Percentiles rank a stretch among this genome's conserved stretches.
phyloP scores from a whole-genome alignment of 2,113 vertebrate genomes.

The Cololabis saira region DNA sequence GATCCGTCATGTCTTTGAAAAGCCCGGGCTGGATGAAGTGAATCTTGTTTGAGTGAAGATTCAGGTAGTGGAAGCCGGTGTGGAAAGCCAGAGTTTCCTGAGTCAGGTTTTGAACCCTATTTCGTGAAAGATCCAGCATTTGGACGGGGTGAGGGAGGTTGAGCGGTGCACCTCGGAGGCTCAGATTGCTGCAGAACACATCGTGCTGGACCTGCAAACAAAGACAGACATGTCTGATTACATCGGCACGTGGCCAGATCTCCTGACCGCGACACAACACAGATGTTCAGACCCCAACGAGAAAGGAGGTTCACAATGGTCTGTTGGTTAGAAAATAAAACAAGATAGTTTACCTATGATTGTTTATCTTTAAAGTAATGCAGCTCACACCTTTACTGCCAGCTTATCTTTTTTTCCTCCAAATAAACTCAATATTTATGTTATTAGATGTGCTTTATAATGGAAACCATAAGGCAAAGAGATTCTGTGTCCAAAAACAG shows the following conservation, averaged over 20 bases:
- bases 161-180: slow-evolving; percentile 81
- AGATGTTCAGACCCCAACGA: slow-evolving; percentile 16
- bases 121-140: slow-evolving; percentile 88
- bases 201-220: slow-evolving; percentile 81
- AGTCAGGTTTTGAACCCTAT: slow-evolving; percentile 86
- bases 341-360: not conserved
- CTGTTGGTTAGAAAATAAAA: slow-evolving; percentile 7
- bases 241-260: slow-evolving; percentile 9
- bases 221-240: slow-evolving; percentile 49
- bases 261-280: slow-evolving; percentile 26
- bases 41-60: slow-evolving; percentile 89
- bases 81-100: slow-evolving; percentile 78
- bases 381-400: slow-evolving; percentile 4
- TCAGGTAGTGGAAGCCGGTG: slow-evolving; percentile 79
- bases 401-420: slow-evolving; percentile 1
- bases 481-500: slow-evolving; percentile 51
- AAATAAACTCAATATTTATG: slow-evolving; percentile 18
- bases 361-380: not conserved
- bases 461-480: slow-evolving; percentile 54
- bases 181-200: slow-evolving; percentile 83
- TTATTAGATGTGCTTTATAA: slow-evolving; percentile 57
- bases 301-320: slow-evolving; percentile 8
- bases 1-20: slow-evolving; percentile 81
- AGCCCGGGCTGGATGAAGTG: slow-evolving; percentile 85
- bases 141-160: slow-evolving; percentile 78